Evolutionary conservation across 2,888 invertebrate genomes (phyloP).

Genomic region (Stegophylla sp.): DNA sequence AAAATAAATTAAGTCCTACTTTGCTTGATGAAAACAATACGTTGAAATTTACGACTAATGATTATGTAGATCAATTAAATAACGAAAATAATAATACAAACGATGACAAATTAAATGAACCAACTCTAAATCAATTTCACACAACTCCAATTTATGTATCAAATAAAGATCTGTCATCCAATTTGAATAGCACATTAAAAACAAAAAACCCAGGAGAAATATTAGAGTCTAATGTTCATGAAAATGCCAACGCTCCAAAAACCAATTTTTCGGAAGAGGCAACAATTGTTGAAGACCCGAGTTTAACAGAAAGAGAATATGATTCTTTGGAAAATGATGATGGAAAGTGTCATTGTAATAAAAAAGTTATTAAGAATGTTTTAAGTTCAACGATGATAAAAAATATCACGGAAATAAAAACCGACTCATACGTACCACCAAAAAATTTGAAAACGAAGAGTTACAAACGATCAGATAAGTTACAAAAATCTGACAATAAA

Average conservation of each 20-base stretch:
- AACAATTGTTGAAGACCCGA: background rate
- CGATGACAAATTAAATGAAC: background rate
- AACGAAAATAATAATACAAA: background rate
- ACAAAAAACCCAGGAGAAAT: background rate
- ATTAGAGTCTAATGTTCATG: background rate
- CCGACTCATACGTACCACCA: background rate
- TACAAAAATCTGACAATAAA: background rate
- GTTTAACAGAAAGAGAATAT: background rate
- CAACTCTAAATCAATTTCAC: background rate
- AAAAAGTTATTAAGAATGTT: slow-evolving; percentile 9
- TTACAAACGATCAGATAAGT: slow-evolving; percentile 1
- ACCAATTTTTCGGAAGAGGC: background rate
- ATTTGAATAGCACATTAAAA: slow-evolving; percentile 1
- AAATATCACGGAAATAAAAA: slow-evolving; percentile 45
- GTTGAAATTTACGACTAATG: background rate
- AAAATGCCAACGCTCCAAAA: background rate
- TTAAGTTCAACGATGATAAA: slow-evolving; percentile 21
- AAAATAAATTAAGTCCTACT: background rate
- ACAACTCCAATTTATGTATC: background rate
- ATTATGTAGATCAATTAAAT: background rate
- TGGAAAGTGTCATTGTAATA: background rate
- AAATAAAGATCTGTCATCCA: background rate
- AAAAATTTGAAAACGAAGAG: background rate
- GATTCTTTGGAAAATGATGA: background rate
- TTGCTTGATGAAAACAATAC: background rate